phyloP scores from a whole-genome alignment of 2,113 vertebrate species.

The Lampris incognitus region DNA sequence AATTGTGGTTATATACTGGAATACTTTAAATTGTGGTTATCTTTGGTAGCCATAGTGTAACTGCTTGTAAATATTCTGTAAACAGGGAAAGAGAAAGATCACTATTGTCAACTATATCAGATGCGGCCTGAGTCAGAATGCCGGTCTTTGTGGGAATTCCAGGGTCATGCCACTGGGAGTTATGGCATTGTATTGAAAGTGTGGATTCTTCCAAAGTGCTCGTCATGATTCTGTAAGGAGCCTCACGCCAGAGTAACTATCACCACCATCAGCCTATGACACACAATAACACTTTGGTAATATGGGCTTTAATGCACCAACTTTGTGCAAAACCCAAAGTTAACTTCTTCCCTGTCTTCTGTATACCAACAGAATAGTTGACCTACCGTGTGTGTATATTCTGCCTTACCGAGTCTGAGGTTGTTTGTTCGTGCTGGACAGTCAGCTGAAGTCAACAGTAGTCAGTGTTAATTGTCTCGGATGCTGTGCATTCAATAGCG shows the following conservation, averaged over 20 bases:
- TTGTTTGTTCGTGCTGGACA: too few species aligned
- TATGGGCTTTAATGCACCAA: background rate
- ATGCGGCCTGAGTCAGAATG: too few species aligned
- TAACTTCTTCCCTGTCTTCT: too few species aligned
- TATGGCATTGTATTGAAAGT: background rate
- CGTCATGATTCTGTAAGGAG: background rate
- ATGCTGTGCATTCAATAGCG: background rate
- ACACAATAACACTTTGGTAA: background rate
- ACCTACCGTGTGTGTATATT: too few species aligned
- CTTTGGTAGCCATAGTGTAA: background rate
- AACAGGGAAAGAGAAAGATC: too few species aligned
- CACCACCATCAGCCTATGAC: too few species aligned
- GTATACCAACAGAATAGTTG: too few species aligned
- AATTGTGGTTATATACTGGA: too few species aligned
- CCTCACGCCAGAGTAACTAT: background rate
- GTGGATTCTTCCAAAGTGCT: background rate
- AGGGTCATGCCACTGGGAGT: background rate
- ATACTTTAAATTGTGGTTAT: too few species aligned
- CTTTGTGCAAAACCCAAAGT: background rate
- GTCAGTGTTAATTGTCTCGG: slow-evolving; percentile 9
- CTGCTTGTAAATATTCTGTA: too few species aligned
- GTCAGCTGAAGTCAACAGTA: background rate
- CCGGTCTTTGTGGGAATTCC: background rate
- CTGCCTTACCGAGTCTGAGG: too few species aligned
- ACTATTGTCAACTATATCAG: too few species aligned